Percentiles rank a stretch among this genome's conserved stretches.
These are phyloP conservation scores for Drosophila borealis DNA, from an alignment of 2,888 invertebrate species.

Conservation along the genomic window DNA sequence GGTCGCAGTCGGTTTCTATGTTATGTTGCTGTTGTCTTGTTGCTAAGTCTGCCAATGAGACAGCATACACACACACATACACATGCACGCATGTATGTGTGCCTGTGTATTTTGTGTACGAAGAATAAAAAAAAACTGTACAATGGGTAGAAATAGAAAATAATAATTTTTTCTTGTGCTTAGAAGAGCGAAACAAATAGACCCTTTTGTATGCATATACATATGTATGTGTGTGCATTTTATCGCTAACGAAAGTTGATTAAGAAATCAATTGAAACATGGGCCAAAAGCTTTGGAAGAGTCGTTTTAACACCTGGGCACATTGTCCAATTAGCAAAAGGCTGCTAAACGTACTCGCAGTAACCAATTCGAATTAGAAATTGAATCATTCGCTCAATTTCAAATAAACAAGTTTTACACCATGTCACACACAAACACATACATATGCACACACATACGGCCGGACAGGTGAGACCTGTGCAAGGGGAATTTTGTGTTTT, in stretches of 20 bases:
- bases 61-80: slow-evolving; percentile 8
- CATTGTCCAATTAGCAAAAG: slow-evolving; percentile 43
- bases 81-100: slow-evolving; percentile 3
- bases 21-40: slow-evolving; percentile 49
- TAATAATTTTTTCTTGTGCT: slow-evolving; percentile 34
- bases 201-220: background rate
- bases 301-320: slow-evolving; percentile 35
- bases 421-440: slow-evolving; percentile 5
- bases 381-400: slow-evolving; percentile 39
- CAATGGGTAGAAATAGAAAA: slow-evolving; percentile 48
- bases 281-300: slow-evolving; percentile 24
- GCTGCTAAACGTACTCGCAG: slow-evolving; percentile 30
- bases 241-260: slow-evolving; percentile 45
- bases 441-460: background rate
- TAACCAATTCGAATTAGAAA: slow-evolving; percentile 38
- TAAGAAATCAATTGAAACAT: slow-evolving; percentile 44
- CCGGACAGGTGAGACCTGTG: slow-evolving; percentile 39
- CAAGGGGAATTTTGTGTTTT: slow-evolving; percentile 13
- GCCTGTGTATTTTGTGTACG: slow-evolving; percentile 3
- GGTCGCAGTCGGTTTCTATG: slow-evolving; percentile 34
- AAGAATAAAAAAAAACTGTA: slow-evolving; percentile 70
- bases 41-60: slow-evolving; percentile 74
- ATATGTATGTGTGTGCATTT: slow-evolving; percentile 16
- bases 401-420: slow-evolving; percentile 40
- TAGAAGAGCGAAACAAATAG: slow-evolving; percentile 34